These are phyloP conservation scores for Brachylomia viminalis DNA, from an alignment of 2,888 invertebrate genomes.

Conservation along the genomic window DNA sequence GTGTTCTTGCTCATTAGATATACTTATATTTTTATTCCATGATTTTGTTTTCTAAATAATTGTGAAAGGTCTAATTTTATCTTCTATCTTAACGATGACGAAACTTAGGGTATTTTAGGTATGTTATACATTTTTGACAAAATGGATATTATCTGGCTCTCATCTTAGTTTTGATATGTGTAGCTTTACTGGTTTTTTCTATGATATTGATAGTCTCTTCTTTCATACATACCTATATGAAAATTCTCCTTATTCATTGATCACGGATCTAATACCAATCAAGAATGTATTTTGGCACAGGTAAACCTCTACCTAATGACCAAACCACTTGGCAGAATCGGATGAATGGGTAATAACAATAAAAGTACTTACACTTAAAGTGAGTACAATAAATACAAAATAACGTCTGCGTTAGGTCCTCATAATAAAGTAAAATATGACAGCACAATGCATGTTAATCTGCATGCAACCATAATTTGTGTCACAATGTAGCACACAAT, in stretches of 20 bases:
- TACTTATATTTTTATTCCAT: conserved; percentile 45
- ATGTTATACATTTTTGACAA: neutral
- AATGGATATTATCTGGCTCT: neutral
- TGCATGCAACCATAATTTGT: conserved; percentile 23
- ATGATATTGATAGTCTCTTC: neutral
- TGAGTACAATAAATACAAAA: neutral
- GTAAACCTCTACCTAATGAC: neutral
- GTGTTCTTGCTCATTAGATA: conserved; percentile 75
- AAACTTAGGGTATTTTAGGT: neutral
- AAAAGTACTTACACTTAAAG: neutral
- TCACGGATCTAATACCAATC: neutral
- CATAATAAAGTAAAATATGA: conserved; percentile 9
- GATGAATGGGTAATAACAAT: neutral
- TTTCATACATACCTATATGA: neutral
- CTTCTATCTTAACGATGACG: neutral
- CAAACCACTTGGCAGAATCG: neutral
- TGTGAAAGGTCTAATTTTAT: neutral
- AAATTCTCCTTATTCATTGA: neutral
- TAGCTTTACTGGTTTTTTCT: too few species aligned
- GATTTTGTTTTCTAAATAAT: conserved; percentile 32
- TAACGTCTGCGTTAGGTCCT: neutral
- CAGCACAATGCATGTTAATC: conserved; percentile 23
- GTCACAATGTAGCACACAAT: conserved; percentile 24
- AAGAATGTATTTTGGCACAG: neutral
- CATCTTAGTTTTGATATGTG: neutral